phyloP scores from a whole-genome alignment of 1,140 invertebrate genomes.

The Lucilia sericata region DNA sequence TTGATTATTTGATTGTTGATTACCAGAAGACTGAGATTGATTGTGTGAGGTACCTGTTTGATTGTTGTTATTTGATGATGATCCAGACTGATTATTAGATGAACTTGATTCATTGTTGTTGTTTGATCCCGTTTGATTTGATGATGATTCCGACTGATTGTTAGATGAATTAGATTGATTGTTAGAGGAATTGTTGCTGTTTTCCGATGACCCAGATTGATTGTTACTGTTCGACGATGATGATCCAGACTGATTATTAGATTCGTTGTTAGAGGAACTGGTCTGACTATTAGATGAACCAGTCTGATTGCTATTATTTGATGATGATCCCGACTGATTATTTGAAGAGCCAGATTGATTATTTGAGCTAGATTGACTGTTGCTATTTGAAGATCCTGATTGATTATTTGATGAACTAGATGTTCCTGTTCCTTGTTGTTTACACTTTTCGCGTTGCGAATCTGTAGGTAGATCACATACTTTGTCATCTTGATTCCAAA shows the following conservation, averaged over 20 bases:
- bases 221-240: no score
- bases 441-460: conserved; percentile 70
- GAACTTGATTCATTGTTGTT: not conserved
- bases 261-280: conserved; percentile 39
- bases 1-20: conserved; percentile 29
- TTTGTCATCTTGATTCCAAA: conserved; percentile 68
- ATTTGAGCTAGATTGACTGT: conserved; percentile 46
- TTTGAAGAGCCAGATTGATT: conserved; percentile 45
- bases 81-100: not conserved
- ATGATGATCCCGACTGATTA: conserved; percentile 45
- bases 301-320: conserved; percentile 22
- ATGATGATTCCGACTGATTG: not conserved
- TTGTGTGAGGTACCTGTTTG: conserved; percentile 35
- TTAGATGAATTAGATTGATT: conserved; percentile 30
- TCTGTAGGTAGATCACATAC: conserved; percentile 72
- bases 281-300: conserved; percentile 22
- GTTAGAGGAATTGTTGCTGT: no score
- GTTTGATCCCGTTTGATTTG: not conserved
- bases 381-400: conserved; percentile 36
- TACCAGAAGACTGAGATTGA: conserved; percentile 29
- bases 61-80: conserved; percentile 15
- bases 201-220: no score
- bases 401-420: conserved; percentile 35
- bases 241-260: conserved; percentile 38
- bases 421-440: conserved; percentile 53